phyloP scores from a whole-genome alignment of 2,113 vertebrate species.

The Uria aalge region DNA sequence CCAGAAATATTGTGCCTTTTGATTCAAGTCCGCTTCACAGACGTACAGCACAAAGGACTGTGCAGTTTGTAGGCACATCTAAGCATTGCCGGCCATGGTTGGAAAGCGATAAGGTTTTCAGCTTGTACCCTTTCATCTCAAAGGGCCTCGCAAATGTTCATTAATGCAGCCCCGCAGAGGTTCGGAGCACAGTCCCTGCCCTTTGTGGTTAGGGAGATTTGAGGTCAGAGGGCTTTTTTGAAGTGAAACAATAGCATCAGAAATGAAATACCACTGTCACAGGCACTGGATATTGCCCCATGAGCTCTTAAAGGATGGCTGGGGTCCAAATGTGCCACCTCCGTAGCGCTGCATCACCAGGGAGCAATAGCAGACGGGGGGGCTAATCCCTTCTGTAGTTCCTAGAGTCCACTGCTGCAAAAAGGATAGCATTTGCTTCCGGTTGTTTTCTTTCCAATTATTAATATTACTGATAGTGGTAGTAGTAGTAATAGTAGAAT shows the following conservation, averaged over 20 bases:
- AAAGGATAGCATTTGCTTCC: constrained; percentile 3
- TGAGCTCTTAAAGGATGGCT: background rate
- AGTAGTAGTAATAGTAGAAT: constrained; percentile 22
- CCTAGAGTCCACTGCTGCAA: background rate
- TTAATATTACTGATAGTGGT: constrained; percentile 52
- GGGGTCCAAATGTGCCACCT: background rate
- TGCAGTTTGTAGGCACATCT: background rate
- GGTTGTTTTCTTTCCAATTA: constrained; percentile 61
- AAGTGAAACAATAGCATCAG: background rate
- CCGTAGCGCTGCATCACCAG: background rate
- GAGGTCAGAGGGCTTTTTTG: background rate
- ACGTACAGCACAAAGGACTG: background rate
- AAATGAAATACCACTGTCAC: background rate
- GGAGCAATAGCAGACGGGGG: background rate
- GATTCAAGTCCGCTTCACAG: background rate
- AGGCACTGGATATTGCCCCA: background rate
- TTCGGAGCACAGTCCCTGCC: background rate
- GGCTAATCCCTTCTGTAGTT: background rate
- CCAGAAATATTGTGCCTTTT: background rate
- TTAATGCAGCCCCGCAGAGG: background rate
- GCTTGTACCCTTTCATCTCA: background rate
- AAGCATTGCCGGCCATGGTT: background rate
- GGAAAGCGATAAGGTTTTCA: background rate
- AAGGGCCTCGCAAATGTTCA: background rate
- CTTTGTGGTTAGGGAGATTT: background rate